Evolutionary conservation across 2,113 vertebrate species (phyloP).

Genomic region (Eurystomus gularis): DNA sequence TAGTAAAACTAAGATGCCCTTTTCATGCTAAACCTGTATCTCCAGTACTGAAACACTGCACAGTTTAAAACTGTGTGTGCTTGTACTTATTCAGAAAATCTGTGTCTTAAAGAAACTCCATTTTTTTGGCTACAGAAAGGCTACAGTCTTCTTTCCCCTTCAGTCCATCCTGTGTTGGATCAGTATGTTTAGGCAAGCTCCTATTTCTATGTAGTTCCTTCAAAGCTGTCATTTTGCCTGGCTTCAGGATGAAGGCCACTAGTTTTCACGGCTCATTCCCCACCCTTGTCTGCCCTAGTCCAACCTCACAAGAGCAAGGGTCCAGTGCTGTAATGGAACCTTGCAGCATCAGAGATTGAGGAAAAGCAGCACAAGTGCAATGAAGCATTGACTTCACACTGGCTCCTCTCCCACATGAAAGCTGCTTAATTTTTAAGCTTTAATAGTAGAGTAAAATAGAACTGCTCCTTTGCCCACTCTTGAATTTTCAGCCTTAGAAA

Average conservation of each 20-base stretch:
- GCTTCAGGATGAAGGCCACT: not conserved
- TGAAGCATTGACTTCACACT: not conserved
- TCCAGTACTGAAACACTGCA: not conserved
- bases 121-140: too few species aligned
- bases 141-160: not conserved
- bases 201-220: not conserved
- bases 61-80: accelerated
- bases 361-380: not conserved
- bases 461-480: not conserved
- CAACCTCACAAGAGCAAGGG: not conserved
- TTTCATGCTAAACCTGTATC: not conserved
- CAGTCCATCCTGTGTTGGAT: not conserved
- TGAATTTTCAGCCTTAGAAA: not conserved
- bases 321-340: too few species aligned
- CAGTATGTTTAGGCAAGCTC: not conserved
- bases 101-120: not conserved
- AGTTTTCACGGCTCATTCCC: not conserved
- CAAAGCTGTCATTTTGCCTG: not conserved
- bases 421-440: not conserved
- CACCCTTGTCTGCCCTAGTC: not conserved
- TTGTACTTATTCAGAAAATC: not conserved
- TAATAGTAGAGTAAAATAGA: not conserved
- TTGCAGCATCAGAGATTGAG: not conserved
- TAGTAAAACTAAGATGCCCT: not conserved
- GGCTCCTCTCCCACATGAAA: not conserved